Evolutionary conservation across 2,113 vertebrate genomes (phyloP).

Genomic region (Cololabis saira): DNA sequence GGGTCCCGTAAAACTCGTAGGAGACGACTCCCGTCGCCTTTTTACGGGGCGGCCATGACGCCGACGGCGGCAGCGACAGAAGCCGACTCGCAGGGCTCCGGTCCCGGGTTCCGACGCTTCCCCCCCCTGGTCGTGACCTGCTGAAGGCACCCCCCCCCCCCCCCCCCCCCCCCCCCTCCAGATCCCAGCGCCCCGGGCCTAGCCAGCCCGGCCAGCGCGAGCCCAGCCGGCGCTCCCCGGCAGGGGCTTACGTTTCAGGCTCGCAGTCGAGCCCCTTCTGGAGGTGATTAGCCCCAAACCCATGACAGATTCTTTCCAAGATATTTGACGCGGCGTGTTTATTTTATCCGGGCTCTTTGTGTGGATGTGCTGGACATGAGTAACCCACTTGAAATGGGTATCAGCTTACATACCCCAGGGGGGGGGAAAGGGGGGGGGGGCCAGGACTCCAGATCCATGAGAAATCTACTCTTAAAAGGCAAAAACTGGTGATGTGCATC

Average conservation of each 20-base stretch:
- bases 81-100: conserved; percentile 67
- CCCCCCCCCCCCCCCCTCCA: conserved; percentile 87
- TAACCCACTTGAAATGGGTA: conserved; percentile 93
- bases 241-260: conserved; percentile 99
- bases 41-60: conserved; percentile 23
- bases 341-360: conserved; percentile 99
- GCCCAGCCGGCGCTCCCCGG: conserved; percentile 88
- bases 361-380: conserved; percentile 99
- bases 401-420: conserved; percentile 94
- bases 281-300: conserved; percentile 99
- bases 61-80: neutral
- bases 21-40: conserved; percentile 22
- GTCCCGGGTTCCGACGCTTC: too few species aligned
- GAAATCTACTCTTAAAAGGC: conserved; percentile 54
- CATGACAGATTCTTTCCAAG: conserved; percentile 99
- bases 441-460: conserved; percentile 56
- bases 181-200: conserved; percentile 89
- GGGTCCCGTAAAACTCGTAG: conserved; percentile 72
- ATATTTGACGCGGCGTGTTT: conserved; percentile 99
- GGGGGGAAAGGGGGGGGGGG: conserved; percentile 85
- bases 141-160: conserved; percentile 89
- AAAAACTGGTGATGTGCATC: conserved; percentile 68
- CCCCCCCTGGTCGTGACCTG: conserved; percentile 88
- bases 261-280: conserved; percentile 98
- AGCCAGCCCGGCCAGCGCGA: conserved; percentile 82